phyloP scores from a whole-genome alignment of 2,113 vertebrate species.

The Chrysemys picta region DNA sequence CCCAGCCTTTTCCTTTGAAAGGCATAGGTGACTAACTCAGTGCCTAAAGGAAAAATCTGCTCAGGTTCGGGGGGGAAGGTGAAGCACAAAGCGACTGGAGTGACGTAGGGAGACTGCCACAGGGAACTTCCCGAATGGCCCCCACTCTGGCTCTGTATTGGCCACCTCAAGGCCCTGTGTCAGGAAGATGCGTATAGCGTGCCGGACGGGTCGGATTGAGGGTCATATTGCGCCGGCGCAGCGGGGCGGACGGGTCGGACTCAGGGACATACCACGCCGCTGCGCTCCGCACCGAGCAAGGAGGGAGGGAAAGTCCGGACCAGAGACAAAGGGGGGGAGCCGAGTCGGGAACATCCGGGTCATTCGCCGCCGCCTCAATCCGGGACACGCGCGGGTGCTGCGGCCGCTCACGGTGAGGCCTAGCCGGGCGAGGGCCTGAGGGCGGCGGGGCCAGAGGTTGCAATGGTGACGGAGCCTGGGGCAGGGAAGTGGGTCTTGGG shows the following conservation, averaged over 20 bases:
- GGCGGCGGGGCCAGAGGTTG: not conserved
- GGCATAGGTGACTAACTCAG: not conserved
- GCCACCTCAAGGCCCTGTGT: not conserved
- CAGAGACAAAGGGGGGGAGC: slow-evolving; percentile 38
- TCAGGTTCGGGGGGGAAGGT: fast-evolving
- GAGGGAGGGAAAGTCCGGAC: slow-evolving; percentile 61
- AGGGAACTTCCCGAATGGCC: fast-evolving
- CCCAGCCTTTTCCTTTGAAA: slow-evolving; percentile 48
- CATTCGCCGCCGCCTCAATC: slow-evolving; percentile 60
- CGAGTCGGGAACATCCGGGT: slow-evolving; percentile 48
- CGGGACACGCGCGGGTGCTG: slow-evolving; percentile 67
- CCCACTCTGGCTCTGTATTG: not conserved
- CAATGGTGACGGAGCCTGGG: not conserved
- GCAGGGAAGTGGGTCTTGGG: not conserved
- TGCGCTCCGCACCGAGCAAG: not conserved
- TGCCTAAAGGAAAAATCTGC: slow-evolving; percentile 54
- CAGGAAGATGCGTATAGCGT: not conserved
- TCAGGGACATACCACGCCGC: not conserved
- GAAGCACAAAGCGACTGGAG: not conserved
- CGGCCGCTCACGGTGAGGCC: slow-evolving; percentile 55
- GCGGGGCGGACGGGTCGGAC: slow-evolving; percentile 33
- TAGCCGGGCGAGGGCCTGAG: not conserved
- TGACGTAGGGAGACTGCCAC: fast-evolving
- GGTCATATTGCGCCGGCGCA: not conserved
- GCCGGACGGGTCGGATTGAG: not conserved